phyloP scores from a whole-genome alignment of 2,113 vertebrate species.

The Sorex fumeus region DNA sequence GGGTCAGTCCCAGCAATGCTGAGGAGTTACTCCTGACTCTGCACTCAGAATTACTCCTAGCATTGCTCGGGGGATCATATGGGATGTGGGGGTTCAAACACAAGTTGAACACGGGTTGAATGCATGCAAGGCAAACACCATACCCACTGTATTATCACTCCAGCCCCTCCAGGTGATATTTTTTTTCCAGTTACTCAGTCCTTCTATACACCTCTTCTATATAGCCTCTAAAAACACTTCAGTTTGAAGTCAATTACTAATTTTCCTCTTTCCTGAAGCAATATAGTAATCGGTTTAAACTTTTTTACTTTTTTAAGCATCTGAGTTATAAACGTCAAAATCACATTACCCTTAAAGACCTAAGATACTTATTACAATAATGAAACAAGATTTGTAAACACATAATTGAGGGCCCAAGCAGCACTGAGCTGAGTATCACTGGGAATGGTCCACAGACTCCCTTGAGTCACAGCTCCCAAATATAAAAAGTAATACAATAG shows the following conservation, averaged over 20 bases:
- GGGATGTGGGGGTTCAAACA: too few relatives aligned
- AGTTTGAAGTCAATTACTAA: background rate
- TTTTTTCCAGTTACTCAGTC: background rate
- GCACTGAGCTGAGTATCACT: too few relatives aligned
- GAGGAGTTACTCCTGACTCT: too few relatives aligned
- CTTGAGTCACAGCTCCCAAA: background rate
- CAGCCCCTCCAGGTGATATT: too few relatives aligned
- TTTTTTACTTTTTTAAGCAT: constrained; percentile 42
- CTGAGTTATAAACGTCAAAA: constrained; percentile 8
- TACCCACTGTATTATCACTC: too few relatives aligned
- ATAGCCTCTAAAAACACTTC: background rate
- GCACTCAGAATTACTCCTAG: too few relatives aligned
- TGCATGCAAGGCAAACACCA: too few relatives aligned
- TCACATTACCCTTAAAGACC: constrained; percentile 25
- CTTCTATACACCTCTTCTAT: background rate
- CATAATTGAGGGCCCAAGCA: too few relatives aligned
- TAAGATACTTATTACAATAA: constrained; percentile 38
- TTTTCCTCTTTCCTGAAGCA: constrained; percentile 24
- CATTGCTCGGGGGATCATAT: too few relatives aligned
- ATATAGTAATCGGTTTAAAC: background rate
- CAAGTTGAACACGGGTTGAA: too few relatives aligned
- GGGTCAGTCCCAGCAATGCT: too few relatives aligned
- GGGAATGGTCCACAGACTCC: too few relatives aligned
- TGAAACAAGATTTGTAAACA: constrained; percentile 15
- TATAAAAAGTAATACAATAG: background rate